phyloP scores from a whole-genome alignment of 2,113 vertebrate genomes.

The Sialia sialis region DNA sequence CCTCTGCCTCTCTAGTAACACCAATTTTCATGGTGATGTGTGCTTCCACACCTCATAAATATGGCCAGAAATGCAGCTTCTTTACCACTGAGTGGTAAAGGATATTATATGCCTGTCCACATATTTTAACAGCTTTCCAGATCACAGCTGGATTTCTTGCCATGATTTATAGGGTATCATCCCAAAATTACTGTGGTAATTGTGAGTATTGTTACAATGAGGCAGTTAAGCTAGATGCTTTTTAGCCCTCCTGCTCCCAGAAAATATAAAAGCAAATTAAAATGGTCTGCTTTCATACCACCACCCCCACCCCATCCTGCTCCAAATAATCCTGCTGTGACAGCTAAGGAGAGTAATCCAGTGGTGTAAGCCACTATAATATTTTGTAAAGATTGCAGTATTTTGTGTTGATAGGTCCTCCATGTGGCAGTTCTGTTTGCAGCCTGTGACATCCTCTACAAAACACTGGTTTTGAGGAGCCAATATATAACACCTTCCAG shows the following conservation, averaged over 20 bases:
- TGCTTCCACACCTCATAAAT: neutral
- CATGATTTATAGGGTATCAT: neutral
- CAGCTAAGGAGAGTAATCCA: neutral
- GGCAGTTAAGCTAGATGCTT: neutral
- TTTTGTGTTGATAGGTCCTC: neutral
- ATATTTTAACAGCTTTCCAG: neutral
- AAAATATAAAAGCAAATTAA: neutral
- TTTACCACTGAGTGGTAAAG: neutral
- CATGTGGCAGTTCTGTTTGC: neutral
- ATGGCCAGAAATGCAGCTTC: neutral
- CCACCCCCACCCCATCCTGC: rapidly evolving
- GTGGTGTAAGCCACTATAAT: neutral
- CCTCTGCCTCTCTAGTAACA: neutral
- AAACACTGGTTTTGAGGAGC: neutral
- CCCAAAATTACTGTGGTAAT: neutral
- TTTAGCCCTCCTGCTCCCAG: neutral
- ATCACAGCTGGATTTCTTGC: neutral
- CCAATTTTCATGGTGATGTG: neutral
- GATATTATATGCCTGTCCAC: neutral
- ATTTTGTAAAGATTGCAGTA: neutral
- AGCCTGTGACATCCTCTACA: neutral
- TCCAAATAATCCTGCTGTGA: neutral
- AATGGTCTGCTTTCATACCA: neutral
- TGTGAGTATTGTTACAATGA: neutral
- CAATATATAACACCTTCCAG: neutral